A percentile compares a stretch with the other conserved stretches of the same genome.
These are phyloP conservation scores for Gymnoscopelus braueri DNA, from an alignment of 2,797 vertebrate genomes.

Conservation along the genomic window DNA sequence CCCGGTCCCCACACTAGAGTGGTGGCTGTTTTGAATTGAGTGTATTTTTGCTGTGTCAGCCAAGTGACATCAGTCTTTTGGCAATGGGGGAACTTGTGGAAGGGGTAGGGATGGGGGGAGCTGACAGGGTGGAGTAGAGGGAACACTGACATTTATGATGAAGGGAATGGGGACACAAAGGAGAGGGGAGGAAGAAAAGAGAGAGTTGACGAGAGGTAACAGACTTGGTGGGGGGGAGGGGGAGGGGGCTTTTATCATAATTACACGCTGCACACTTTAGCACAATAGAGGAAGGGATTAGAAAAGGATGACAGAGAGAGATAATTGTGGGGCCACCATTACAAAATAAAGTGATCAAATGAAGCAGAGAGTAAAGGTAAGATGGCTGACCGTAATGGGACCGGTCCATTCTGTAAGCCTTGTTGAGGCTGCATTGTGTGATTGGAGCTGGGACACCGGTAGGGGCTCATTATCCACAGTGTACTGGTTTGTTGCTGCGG, in stretches of 20 bases:
- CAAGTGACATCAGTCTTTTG: constrained; percentile 75
- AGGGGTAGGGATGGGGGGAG: constrained; percentile 20
- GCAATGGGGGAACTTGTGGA: constrained; percentile 36
- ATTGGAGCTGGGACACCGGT: constrained; percentile 78
- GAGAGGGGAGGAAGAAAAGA: constrained; percentile 24
- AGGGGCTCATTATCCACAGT: constrained; percentile 79
- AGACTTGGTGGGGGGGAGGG: constrained; percentile 20
- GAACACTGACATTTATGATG: constrained; percentile 12
- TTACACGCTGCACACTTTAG: constrained; percentile 56
- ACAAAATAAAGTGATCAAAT: constrained; percentile 48
- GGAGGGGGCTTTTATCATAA: constrained; percentile 77
- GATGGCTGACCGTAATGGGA: neutral
- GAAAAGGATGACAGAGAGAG: constrained; percentile 34
- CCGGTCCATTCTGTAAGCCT: too few relatives aligned
- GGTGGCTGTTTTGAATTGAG: constrained; percentile 35
- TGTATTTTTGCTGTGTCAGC: constrained; percentile 74
- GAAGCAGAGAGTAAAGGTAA: constrained; percentile 46
- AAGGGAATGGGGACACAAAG: constrained; percentile 43
- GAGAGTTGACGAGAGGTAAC: too few relatives aligned
- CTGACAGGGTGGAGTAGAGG: constrained; percentile 38
- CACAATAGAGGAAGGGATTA: constrained; percentile 31
- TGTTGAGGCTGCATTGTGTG: constrained; percentile 72
- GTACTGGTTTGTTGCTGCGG: constrained; percentile 74
- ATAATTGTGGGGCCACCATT: constrained; percentile 4
- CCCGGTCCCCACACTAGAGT: constrained; percentile 50